Evolutionary conservation across 2,113 vertebrate species (phyloP), one percentile per base, ranked within the genome.

Genomic region (Potamarius usumacintae): DNA sequence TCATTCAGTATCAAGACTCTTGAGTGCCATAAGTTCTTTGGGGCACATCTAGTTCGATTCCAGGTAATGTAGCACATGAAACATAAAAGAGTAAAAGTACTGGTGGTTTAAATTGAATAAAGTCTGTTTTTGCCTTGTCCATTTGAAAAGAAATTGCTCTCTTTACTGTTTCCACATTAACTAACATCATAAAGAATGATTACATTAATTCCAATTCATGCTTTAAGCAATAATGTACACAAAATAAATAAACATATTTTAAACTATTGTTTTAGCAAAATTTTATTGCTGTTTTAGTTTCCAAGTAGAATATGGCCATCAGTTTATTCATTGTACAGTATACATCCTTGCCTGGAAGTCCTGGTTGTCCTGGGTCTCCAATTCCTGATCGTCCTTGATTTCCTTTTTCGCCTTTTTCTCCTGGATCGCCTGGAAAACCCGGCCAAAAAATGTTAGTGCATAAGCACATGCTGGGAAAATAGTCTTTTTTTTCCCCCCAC

Each of bases 291-390:
- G 67, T 74, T 74, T 48, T 74, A 7, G 48, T 72, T 69, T 69
- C 65, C n/a, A 71, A 2, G 2, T n/a, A 25, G 22, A 25, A 65
- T n/a, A 69, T 15, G 6, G n/a, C 14, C 27, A 76, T 25, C 20
- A 25, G 0, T 76, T 76, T 22, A 76, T 22, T 76, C 20, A 48
- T 76, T 22, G 42, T 22, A 10, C 72, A 53, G 30, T 78, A 10
- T 48, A 20, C 25, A 42, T 85, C n/a, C 91, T 95, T 92, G 98
- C 98, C 98, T 96, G 96, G 96, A 71, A 94, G 94, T 69, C 98
- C 98, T 25, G 96, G 96, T 12, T 95, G 95, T 0, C 98, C 98
- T 88, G 94, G 97, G 22, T 96, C 95, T 88, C 98, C 98, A 90
- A 91, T 92, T 17, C 90, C 91, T 0, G 95, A 96, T 83, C 95